Base-by-base conservation (phyloP, 2,797 vertebrate species). In the Dallia pectoralis region DNA sequence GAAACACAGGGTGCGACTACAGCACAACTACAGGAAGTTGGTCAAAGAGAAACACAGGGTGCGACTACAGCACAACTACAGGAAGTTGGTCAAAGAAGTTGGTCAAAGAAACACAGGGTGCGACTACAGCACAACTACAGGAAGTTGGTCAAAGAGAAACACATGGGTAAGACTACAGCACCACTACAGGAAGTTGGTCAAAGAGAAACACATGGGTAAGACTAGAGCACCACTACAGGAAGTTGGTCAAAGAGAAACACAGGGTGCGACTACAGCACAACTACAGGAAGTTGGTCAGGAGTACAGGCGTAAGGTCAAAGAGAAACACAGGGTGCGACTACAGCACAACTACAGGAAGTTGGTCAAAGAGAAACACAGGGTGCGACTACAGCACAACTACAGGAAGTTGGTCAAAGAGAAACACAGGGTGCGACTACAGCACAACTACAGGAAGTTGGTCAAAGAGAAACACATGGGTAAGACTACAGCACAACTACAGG, bases 211-310 rank as follows among this genome's bases (percentile, higher is more conserved):
- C 79, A 94, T 95, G 51, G 93, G 93, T 81, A 98, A 94, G 90
- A n/a, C n/a, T n/a, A n/a, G n/a, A n/a, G n/a, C n/a, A n/a, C n/a
- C n/a, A n/a, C n/a, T n/a, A n/a, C n/a, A n/a, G n/a, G n/a, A n/a
- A n/a, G n/a, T n/a, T n/a, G n/a, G 88, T 99, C 76, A 95, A 96
- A 83, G 95, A 96, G 86, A 99, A 97, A 70, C 97, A 99, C 79
- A 84, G 93, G 83, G 97, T 70, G 40, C 56, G n/a, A 56, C 44
- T 15, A n/a, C 11, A 5, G 7, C 29, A 4, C 49, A 33, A n/a
- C 12, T 44, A 11, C 4, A 0, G 4, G 0, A 25, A 32, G 18
- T 53, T 19, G n/a, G 12, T 25, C 93, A 93, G 77, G 95, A 96
- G 78, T 98, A 98, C 79, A 94, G 96, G 51, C 93, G 93, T 81